Percentiles rank a stretch among this genome's conserved stretches.
These are phyloP conservation scores for Pseudomugil tenellus DNA, from an alignment of 2,797 vertebrate genomes.

Conservation along the genomic window DNA sequence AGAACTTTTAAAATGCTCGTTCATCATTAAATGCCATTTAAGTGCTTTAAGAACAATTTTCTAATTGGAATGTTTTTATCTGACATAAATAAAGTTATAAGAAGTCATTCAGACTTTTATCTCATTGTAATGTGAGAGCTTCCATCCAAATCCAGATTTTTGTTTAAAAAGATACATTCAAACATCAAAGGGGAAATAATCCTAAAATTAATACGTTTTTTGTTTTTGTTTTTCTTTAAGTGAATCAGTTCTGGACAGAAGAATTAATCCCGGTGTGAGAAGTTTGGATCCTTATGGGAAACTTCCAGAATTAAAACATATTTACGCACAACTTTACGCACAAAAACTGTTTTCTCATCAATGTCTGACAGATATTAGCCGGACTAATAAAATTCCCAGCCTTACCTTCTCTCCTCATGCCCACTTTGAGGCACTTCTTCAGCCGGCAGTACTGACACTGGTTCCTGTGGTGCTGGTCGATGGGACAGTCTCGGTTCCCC, in stretches of 20 bases:
- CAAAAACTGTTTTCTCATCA: neutral
- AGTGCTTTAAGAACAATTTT: too few species aligned
- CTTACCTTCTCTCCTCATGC: conserved; percentile 88
- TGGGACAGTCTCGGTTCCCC: conserved; percentile 88
- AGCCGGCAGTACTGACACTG: conserved; percentile 90
- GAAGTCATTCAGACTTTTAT: too few species aligned
- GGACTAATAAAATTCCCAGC: conserved; percentile 3
- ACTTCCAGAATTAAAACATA: too few species aligned
- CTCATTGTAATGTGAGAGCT: too few species aligned
- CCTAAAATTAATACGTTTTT: neutral
- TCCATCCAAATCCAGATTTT: too few species aligned
- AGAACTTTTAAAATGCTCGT: conserved; percentile 9
- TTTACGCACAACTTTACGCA: conserved; percentile 47
- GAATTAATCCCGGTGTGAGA: too few species aligned
- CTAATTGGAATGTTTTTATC: too few species aligned
- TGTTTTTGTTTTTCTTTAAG: neutral
- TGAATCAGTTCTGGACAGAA: too few species aligned
- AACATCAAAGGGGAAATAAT: neutral
- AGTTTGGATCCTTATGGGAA: too few species aligned
- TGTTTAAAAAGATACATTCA: neutral
- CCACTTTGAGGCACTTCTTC: conserved; percentile 90
- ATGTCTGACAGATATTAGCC: neutral
- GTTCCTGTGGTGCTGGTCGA: conserved; percentile 90
- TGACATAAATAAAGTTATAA: too few species aligned
- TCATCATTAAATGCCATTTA: neutral